Evolutionary conservation across 2,888 invertebrate species (phyloP).

Genomic region (Busseola fusca): DNA sequence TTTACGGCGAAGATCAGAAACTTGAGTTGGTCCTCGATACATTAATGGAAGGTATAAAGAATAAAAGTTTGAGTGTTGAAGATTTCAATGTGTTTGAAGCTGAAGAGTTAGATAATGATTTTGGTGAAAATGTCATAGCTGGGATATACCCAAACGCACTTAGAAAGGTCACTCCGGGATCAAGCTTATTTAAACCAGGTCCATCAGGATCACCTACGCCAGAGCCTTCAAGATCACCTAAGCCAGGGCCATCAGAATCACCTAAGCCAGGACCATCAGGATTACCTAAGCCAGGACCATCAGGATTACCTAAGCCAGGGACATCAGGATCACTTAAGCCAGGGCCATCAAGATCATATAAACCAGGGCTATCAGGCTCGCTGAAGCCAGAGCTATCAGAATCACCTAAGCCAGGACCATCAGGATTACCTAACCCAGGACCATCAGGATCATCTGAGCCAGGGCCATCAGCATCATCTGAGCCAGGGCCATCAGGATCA

Average conservation of each 20-base stretch:
- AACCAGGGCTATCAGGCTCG: neutral
- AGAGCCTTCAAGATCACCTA: neutral
- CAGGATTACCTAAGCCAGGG: neutral
- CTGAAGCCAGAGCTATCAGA: no score
- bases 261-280: neutral
- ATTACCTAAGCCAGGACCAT: neutral
- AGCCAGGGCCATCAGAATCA: neutral
- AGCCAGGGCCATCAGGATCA: neutral
- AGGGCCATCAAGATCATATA: neutral
- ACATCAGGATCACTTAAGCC: neutral
- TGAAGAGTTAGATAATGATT: slow-evolving; percentile 17
- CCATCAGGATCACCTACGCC: no score
- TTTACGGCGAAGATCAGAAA: slow-evolving; percentile 49
- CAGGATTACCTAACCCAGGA: neutral
- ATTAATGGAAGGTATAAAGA: slow-evolving; percentile 29
- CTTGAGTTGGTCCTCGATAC: slow-evolving; percentile 59
- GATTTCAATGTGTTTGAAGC: slow-evolving; percentile 33
- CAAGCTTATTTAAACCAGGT: neutral
- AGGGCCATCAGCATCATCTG: neutral
- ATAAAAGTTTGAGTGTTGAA: slow-evolving; percentile 4
- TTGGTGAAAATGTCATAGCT: slow-evolving; percentile 13
- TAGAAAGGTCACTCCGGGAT: no score
- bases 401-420: neutral
- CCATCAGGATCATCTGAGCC: neutral
- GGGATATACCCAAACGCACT: neutral